Evolutionary conservation across 2,797 vertebrate genomes (phyloP).

Genomic region (Diplodus sargus): DNA sequence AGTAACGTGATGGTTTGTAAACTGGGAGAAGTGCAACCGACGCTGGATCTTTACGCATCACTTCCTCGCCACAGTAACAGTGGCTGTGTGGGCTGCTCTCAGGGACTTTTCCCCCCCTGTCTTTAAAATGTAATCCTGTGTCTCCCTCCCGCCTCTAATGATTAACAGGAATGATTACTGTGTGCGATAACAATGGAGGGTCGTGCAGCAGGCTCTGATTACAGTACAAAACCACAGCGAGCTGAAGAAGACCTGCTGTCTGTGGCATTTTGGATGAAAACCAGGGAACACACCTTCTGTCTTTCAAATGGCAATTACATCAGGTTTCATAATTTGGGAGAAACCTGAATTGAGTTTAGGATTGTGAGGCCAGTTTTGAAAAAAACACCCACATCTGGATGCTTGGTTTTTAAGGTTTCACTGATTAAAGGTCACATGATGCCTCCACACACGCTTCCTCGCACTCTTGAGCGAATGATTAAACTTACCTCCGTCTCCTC

Average conservation of each 20-base stretch:
- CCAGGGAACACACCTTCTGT: neutral
- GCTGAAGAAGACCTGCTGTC: neutral
- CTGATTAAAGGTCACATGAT: neutral
- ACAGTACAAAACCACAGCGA: conserved; percentile 21
- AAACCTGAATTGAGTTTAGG: neutral
- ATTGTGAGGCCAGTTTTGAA: neutral
- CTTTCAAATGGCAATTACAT: neutral
- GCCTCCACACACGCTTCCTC: neutral
- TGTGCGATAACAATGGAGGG: conserved; percentile 54
- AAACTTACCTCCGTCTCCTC: conserved; percentile 25
- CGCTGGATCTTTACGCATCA: conserved; percentile 67
- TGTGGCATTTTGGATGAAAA: conserved; percentile 3
- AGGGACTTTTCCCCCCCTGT: neutral
- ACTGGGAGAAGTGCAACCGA: conserved; percentile 82
- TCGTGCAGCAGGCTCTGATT: conserved; percentile 36
- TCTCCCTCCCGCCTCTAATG: conserved; percentile 40
- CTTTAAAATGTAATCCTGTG: conserved; percentile 32
- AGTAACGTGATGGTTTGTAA: conserved; percentile 86
- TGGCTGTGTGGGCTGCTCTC: conserved; percentile 8
- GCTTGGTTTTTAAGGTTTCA: neutral
- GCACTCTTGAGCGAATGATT: conserved; percentile 22
- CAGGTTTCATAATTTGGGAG: conserved; percentile 9
- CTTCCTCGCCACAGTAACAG: conserved; percentile 40
- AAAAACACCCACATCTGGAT: conserved; percentile 12
- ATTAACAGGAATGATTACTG: conserved; percentile 56